These are phyloP conservation scores for Equus quagga DNA, from an alignment of 2,113 vertebrate genomes.

Conservation along the genomic window DNA sequence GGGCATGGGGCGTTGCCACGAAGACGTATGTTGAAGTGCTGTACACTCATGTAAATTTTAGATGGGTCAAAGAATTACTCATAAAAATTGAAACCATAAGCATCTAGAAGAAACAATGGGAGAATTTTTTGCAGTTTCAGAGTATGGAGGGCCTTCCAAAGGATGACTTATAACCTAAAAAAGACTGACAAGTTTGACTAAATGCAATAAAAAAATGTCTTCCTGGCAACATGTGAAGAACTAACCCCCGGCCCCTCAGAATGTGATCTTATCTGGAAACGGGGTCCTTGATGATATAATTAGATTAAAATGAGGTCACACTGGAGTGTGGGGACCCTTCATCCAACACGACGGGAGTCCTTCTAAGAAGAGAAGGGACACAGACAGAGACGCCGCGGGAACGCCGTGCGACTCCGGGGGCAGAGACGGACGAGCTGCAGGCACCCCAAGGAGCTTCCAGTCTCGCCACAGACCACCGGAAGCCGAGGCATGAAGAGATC, in stretches of 20 bases:
- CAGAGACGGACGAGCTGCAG: background rate
- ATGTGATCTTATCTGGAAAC: background rate
- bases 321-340: background rate
- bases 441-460: background rate
- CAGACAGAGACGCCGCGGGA: background rate
- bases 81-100: background rate
- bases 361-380: background rate
- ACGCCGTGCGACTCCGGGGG: accelerated
- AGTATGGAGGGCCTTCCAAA: background rate
- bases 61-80: background rate
- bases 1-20: background rate
- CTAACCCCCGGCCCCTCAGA: too few species aligned
- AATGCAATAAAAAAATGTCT: background rate
- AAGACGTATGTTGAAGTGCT: background rate
- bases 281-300: background rate
- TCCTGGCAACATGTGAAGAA: background rate
- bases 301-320: background rate
- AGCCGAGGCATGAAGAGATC: background rate
- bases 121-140: background rate
- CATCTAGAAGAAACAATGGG: background rate
- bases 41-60: background rate
- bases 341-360: background rate
- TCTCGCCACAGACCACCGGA: background rate
- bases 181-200: background rate
- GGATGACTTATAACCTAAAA: background rate